Conservation (phyloP, 2,888 invertebrate genomes). For the Lasioglossum villosulum region DNA sequence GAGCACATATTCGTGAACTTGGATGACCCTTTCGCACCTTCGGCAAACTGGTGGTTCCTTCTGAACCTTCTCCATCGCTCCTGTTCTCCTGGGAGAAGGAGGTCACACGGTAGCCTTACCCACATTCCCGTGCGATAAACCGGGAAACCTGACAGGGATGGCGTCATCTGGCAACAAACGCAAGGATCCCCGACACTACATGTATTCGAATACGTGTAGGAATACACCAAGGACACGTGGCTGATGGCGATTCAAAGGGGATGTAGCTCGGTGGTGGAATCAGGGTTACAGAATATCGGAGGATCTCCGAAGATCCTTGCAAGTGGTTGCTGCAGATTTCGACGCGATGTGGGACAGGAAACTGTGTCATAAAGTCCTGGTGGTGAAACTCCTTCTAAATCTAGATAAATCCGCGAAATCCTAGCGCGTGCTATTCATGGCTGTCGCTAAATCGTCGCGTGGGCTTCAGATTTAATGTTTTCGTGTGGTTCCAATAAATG, state of each 20-base stretch:
- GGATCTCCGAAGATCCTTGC: constrained; percentile 45
- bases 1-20: neutral
- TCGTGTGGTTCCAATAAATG: neutral
- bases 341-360: constrained; percentile 31
- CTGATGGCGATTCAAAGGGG: constrained; percentile 81
- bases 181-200: constrained; percentile 21
- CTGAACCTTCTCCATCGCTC: constrained; percentile 55
- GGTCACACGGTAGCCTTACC: constrained; percentile 84
- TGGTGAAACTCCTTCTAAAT: constrained; percentile 75
- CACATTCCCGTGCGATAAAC: constrained; percentile 82
- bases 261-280: constrained; percentile 78
- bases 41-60: constrained; percentile 51
- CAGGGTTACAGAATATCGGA: constrained; percentile 77
- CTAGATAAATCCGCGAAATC: constrained; percentile 73
- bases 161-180: constrained; percentile 43
- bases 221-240: constrained; percentile 36
- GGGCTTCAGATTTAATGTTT: neutral
- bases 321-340: constrained; percentile 31
- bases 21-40: constrained; percentile 18
- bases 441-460: neutral
- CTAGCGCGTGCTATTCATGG: neutral
- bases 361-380: constrained; percentile 72
- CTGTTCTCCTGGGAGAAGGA: constrained; percentile 83
- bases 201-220: constrained; percentile 37
- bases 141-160: constrained; percentile 64